Evolutionary conservation across 2,113 vertebrate genomes (phyloP).

Genomic region (Geococcyx californianus): DNA sequence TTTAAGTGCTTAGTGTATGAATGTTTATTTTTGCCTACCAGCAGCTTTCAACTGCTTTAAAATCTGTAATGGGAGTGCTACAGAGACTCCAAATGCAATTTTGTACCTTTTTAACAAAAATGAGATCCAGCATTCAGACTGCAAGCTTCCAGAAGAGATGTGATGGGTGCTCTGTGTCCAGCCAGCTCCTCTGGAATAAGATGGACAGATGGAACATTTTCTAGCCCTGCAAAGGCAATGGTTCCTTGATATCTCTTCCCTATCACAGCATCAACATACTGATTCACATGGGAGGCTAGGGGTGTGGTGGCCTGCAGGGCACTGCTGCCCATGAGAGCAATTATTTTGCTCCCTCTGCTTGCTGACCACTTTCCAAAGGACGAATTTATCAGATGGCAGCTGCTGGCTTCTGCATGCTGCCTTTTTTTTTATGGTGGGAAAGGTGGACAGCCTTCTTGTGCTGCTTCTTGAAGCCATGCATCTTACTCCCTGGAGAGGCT

Average conservation of each 20-base stretch:
- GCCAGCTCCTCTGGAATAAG: neutral
- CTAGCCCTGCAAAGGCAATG: neutral
- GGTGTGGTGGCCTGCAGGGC: neutral
- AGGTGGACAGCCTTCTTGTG: neutral
- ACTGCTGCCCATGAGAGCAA: neutral
- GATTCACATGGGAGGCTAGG: neutral
- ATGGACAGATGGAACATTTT: neutral
- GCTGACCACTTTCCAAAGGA: neutral
- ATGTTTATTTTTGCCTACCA: neutral
- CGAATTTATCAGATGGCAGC: neutral
- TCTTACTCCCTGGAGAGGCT: neutral
- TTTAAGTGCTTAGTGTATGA: neutral
- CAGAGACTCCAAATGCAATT: neutral
- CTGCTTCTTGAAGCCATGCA: neutral
- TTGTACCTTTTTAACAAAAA: neutral
- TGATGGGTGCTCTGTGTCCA: neutral
- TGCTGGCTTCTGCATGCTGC: neutral
- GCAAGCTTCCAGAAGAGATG: neutral
- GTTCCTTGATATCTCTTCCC: neutral
- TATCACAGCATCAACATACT: neutral
- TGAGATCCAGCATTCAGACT: neutral
- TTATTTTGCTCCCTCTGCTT: fast-evolving
- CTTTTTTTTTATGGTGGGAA: neutral
- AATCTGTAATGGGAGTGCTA: neutral
- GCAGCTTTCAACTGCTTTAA: neutral